These are phyloP conservation scores for Capitulum mitella DNA, from an alignment of 2,888 invertebrate genomes.

Conservation along the genomic window DNA sequence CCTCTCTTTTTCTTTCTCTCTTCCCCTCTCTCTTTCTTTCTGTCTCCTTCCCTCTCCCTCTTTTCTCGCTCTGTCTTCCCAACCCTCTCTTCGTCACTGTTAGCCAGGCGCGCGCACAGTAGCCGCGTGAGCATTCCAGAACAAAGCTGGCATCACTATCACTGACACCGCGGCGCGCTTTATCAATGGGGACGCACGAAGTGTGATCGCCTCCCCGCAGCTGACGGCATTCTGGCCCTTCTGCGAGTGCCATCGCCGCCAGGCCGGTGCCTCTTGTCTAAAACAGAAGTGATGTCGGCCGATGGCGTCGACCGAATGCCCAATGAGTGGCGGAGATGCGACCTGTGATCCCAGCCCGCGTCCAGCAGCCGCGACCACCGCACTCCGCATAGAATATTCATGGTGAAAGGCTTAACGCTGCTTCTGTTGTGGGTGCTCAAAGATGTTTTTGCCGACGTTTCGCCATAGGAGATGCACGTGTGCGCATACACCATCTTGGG, in stretches of 20 bases:
- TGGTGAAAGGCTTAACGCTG: neutral
- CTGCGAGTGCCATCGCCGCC: neutral
- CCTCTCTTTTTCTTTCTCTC: neutral
- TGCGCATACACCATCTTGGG: neutral
- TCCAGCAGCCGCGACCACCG: neutral
- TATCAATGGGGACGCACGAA: neutral
- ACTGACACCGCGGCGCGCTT: neutral
- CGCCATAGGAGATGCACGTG: neutral
- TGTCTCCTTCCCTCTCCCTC: neutral
- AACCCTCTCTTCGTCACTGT: neutral
- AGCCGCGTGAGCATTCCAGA: neutral
- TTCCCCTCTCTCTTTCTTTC: neutral
- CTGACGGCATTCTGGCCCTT: neutral
- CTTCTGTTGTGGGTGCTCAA: neutral
- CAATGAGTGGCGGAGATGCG: neutral
- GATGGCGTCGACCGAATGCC: neutral
- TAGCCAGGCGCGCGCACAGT: neutral
- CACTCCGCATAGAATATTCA: neutral
- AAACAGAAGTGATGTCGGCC: constrained; percentile 11
- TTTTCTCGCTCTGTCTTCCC: neutral
- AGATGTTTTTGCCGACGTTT: neutral
- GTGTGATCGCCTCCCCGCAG: neutral
- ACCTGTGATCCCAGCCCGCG: neutral
- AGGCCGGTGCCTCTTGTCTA: neutral
- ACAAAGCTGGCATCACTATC: neutral